Conservation (phyloP, 2,797 vertebrate genomes). For the Acanthurus tractus region DNA sequence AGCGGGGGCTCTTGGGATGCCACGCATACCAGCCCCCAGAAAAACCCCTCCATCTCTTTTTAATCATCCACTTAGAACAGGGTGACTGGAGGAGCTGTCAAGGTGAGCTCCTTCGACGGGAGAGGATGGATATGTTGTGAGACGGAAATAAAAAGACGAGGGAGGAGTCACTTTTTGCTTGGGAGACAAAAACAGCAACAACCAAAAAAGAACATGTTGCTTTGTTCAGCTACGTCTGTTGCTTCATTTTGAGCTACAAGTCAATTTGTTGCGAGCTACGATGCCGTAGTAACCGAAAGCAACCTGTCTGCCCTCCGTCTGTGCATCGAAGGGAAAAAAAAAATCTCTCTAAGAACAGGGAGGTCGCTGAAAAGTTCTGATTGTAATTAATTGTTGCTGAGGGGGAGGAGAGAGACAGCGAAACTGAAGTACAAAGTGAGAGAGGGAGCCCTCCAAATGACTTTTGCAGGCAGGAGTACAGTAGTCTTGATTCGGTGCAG, state of each 20-base stretch:
- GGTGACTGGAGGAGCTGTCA: constrained; percentile 94
- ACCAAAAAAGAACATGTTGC: constrained; percentile 40
- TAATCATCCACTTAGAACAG: constrained; percentile 99
- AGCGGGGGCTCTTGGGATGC: constrained; percentile 91
- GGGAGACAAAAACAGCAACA: constrained; percentile 13
- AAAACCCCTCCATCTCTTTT: constrained; percentile 99
- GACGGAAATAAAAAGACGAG: constrained; percentile 38
- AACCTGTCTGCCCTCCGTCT: background rate
- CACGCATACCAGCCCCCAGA: constrained; percentile 92
- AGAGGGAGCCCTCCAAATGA: constrained; percentile 12
- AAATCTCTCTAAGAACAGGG: background rate
- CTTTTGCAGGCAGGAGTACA: constrained; percentile 38
- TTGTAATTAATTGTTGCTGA: constrained; percentile 31
- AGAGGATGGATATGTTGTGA: constrained; percentile 75
- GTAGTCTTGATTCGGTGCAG: constrained; percentile 40
- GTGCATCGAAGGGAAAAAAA: background rate
- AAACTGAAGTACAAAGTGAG: constrained; percentile 18
- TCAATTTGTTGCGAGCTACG: background rate
- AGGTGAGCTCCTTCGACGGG: constrained; percentile 89
- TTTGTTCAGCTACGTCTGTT: constrained; percentile 48
- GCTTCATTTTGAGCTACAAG: constrained; percentile 18
- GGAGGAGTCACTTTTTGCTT: constrained; percentile 57
- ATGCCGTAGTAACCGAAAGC: background rate
- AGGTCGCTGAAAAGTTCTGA: constrained; percentile 6
- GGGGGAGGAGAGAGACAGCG: background rate